These are phyloP conservation scores for Aleiodes leptofemur DNA, from an alignment of 2,888 invertebrate species.

Conservation along the genomic window DNA sequence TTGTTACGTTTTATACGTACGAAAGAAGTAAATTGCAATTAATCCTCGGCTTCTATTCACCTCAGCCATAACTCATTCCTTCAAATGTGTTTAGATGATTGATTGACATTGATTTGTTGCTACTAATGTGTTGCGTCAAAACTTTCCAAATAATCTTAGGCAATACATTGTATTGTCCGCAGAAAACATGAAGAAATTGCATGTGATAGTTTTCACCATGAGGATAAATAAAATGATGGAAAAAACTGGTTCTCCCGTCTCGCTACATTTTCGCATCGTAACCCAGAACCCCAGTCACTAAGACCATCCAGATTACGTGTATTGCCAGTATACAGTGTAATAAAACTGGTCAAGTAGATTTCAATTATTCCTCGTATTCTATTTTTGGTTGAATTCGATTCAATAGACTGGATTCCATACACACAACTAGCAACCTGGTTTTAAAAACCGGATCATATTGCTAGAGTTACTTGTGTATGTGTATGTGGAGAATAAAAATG, in stretches of 20 bases:
- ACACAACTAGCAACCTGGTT: constrained; percentile 6
- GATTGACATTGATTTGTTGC: constrained; percentile 39
- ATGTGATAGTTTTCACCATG: background rate
- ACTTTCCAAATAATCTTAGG: constrained; percentile 16
- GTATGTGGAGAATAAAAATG: background rate
- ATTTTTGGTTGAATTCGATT: constrained; percentile 5
- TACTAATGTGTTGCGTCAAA: constrained; percentile 3
- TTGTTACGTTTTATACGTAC: constrained; percentile 16
- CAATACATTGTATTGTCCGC: background rate
- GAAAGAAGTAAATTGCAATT: constrained; percentile 3
- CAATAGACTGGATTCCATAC: constrained; percentile 5
- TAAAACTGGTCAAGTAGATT: background rate
- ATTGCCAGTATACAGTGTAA: background rate
- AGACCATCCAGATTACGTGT: constrained; percentile 30
- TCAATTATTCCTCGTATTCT: constrained; percentile 24
- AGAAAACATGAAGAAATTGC: background rate
- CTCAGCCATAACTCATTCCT: constrained; percentile 25
- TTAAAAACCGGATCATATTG: constrained; percentile 37
- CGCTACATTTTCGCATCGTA: constrained; percentile 50
- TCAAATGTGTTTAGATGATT: constrained; percentile 21
- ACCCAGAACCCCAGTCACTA: constrained; percentile 56
- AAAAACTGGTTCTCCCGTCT: constrained; percentile 28
- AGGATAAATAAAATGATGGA: background rate
- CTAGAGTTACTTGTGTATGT: background rate
- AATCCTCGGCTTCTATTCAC: background rate